These are phyloP conservation scores for Brachystomella parvula DNA, from an alignment of 1,140 invertebrate species.

Conservation along the genomic window DNA sequence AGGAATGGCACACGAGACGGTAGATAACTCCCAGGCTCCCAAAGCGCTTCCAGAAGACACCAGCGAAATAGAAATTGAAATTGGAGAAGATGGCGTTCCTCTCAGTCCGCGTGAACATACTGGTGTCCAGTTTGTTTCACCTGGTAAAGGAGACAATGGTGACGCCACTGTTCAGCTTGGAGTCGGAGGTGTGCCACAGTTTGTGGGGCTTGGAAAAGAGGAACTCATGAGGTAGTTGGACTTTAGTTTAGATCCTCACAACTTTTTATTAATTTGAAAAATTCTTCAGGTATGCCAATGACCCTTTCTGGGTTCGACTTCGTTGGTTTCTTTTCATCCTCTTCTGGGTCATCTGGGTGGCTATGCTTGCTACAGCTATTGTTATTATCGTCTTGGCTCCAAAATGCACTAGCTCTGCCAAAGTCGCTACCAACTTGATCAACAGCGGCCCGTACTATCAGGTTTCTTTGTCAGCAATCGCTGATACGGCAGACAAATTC, in stretches of 20 bases:
- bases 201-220: slow-evolving; percentile 78
- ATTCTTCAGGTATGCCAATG: slow-evolving; percentile 68
- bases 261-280: not conserved
- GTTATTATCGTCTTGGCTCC: slow-evolving; percentile 73
- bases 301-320: slow-evolving; percentile 81
- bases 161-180: slow-evolving; percentile 79
- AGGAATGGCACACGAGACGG: no score
- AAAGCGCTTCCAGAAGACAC: slow-evolving; percentile 12
- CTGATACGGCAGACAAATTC: slow-evolving; percentile 24
- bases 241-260: slow-evolving; percentile 49
- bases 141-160: slow-evolving; percentile 56
- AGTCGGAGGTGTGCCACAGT: slow-evolving; percentile 45
- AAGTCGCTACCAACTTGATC: slow-evolving; percentile 7
- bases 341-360: slow-evolving; percentile 79
- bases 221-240: slow-evolving; percentile 89
- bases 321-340: slow-evolving; percentile 73
- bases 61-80: not conserved
- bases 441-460: slow-evolving; percentile 26
- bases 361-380: slow-evolving; percentile 74
- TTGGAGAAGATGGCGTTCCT: not conserved
- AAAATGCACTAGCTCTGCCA: slow-evolving; percentile 63
- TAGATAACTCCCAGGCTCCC: no score
- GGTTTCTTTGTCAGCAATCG: slow-evolving; percentile 20
- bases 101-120: slow-evolving; percentile 2
- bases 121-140: slow-evolving; percentile 59